phyloP scores from a whole-genome alignment of 2,113 vertebrate species.

The Tonatia bakeri region DNA sequence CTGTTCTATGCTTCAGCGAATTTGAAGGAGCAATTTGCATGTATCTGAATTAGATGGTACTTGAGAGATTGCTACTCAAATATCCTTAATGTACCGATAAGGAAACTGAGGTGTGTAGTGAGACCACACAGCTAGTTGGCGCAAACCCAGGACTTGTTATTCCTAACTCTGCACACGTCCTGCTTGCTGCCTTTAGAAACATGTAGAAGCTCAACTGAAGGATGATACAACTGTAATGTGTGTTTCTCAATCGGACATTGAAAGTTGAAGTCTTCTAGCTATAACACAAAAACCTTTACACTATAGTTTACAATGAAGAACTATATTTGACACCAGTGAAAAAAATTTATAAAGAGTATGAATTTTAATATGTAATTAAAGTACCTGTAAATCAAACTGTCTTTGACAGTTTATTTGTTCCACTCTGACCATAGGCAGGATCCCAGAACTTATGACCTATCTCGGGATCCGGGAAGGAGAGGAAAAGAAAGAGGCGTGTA shows the following conservation, averaged over 20 bases:
- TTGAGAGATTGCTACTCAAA: not conserved
- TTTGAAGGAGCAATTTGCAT: constrained; percentile 10
- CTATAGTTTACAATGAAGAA: not conserved
- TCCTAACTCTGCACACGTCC: not conserved
- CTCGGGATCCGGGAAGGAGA: not conserved
- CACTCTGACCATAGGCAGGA: not conserved
- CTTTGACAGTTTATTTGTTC: not conserved
- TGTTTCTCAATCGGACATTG: not conserved
- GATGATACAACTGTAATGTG: not conserved
- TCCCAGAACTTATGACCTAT: not conserved
- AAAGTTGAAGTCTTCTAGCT: not conserved
- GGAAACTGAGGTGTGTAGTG: constrained; percentile 30
- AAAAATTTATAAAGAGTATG: not conserved
- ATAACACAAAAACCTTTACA: not conserved
- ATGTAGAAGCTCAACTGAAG: not conserved
- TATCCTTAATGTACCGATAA: not conserved
- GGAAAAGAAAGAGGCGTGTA: not conserved
- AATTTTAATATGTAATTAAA: constrained; percentile 7
- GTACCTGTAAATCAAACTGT: not conserved
- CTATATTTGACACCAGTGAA: not conserved
- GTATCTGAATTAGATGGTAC: not conserved
- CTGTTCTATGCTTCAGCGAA: constrained; percentile 36
- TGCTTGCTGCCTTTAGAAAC: constrained; percentile 6
- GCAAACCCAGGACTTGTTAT: not conserved
- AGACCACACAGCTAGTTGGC: not conserved